Base-by-base conservation (phyloP, 2,888 invertebrate species). In the Zygogramma bicolorata region DNA sequence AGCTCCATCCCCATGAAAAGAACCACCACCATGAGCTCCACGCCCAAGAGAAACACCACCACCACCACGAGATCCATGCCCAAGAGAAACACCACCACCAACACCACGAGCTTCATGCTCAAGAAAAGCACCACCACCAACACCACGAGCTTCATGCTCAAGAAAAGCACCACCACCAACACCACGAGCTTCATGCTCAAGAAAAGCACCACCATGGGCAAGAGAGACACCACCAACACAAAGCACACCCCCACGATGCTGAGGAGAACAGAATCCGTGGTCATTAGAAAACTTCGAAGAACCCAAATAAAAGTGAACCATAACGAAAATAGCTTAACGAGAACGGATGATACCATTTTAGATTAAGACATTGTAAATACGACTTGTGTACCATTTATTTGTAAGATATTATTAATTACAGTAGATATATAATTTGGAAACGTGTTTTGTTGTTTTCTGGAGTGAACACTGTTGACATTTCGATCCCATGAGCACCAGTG, bases 11-110 rank as follows among this genome's bases (percentile, higher is more conserved):
- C 20, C 63, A 69, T 59, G 66, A 68, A 29, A 67, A 63, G 58
- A 68, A 75, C 49, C 70, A 73, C n/a, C 29, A 53, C 18, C 63
- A 57, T 15, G 34, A 53, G 15, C 31, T 40, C 13, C 57, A 63
- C 10, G 40, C 7, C 5, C 25, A 62, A 20, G 42, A 25, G 25
- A 40, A 27, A 62, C 27, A 62, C 25, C 27, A 62, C 7, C 29
- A 29, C 13, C 38, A 25, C 25, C 20, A 68, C 8, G 68, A 68
- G 27, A 68, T 63, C 5, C 63, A 63, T n/a, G 25, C n/a, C 15
- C 46, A n/a, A 13, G 4, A 63, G 8, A 25, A 8, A 20, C 46
- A 34, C 18, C 46, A 42, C n/a, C 31, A 58, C n/a, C n/a, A n/a
- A n/a, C n/a, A 5, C 57, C 27, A 0, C 38, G 38, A 18, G 27